Evolutionary conservation across 2,888 invertebrate species (phyloP).

Genomic region (Drosophila prostipennis): DNA sequence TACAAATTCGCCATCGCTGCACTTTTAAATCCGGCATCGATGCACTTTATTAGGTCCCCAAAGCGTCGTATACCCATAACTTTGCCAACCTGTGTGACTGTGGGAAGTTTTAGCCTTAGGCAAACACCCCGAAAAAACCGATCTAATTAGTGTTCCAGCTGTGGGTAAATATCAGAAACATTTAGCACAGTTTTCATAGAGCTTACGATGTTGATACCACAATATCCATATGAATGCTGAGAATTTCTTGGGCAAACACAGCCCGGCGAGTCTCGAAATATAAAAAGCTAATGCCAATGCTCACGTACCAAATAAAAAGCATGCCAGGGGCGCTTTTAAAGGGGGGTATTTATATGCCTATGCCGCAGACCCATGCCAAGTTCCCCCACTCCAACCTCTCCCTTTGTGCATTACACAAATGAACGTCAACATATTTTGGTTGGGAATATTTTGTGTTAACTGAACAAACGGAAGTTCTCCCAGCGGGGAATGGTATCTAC

Average conservation of each 20-base stretch:
- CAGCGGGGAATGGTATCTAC: constrained; percentile 30
- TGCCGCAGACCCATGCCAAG: constrained; percentile 61
- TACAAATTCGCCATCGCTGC: constrained; percentile 57
- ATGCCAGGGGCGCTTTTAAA: constrained; percentile 32
- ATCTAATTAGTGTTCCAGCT: constrained; percentile 66
- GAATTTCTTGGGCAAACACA: constrained; percentile 58
- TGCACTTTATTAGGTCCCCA: constrained; percentile 66
- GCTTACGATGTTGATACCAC: constrained; percentile 51
- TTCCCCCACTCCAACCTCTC: constrained; percentile 2
- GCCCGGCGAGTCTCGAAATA: constrained; percentile 7
- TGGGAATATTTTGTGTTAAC: constrained; percentile 41
- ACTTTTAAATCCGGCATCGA: constrained; percentile 30
- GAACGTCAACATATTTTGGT: constrained; percentile 49
- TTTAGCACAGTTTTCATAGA: constrained; percentile 67
- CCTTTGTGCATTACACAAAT: constrained; percentile 38
- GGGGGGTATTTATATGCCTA: not conserved
- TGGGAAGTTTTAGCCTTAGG: constrained; percentile 64
- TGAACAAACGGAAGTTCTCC: constrained; percentile 57
- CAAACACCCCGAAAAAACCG: constrained; percentile 54
- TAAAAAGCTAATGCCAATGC: constrained; percentile 53
- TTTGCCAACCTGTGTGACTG: constrained; percentile 50
- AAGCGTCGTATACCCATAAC: constrained; percentile 4
- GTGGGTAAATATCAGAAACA: constrained; percentile 51
- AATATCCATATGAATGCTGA: constrained; percentile 44
- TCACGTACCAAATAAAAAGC: constrained; percentile 68